Conservation (phyloP, 2,797 vertebrate species). For the Gymnothorax reevesii region DNA sequence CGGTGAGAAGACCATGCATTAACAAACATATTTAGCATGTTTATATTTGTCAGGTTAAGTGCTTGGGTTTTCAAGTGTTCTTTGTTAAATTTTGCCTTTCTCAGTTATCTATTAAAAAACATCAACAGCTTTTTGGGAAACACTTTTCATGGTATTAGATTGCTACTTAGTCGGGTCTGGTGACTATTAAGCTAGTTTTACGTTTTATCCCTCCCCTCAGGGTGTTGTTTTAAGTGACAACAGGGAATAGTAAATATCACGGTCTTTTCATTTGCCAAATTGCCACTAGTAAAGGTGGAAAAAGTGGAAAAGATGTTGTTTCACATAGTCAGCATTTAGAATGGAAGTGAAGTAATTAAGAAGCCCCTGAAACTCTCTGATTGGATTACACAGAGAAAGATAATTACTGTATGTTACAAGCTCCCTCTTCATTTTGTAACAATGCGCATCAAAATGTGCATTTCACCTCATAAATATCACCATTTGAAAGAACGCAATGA, state of each 20-base stretch:
- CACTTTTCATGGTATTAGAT: conserved; percentile 30
- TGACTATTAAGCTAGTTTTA: conserved; percentile 41
- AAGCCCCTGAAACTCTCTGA: conserved; percentile 52
- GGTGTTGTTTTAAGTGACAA: conserved; percentile 51
- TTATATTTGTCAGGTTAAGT: conserved; percentile 63
- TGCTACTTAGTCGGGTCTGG: conserved; percentile 44
- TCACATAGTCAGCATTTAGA: conserved; percentile 66
- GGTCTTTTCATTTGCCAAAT: conserved; percentile 61
- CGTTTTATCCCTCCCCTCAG: conserved; percentile 40
- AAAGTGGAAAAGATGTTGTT: conserved; percentile 74
- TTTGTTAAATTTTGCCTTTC: neutral
- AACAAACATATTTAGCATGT: conserved; percentile 65
- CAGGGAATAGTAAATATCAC: conserved; percentile 54
- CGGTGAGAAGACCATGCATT: conserved; percentile 55
- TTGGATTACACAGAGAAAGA: neutral
- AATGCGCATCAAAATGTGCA: neutral
- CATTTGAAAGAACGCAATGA: neutral
- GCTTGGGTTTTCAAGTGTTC: conserved; percentile 40
- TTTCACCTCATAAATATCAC: conserved; percentile 18
- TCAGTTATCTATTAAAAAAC: neutral
- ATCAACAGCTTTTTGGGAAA: conserved; percentile 14
- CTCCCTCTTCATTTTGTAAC: neutral
- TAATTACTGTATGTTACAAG: neutral
- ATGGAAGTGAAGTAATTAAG: conserved; percentile 68
- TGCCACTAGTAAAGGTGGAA: conserved; percentile 62